Evolutionary conservation across 1,140 invertebrate genomes (phyloP).

Genomic region (Drosophila baimaii): DNA sequence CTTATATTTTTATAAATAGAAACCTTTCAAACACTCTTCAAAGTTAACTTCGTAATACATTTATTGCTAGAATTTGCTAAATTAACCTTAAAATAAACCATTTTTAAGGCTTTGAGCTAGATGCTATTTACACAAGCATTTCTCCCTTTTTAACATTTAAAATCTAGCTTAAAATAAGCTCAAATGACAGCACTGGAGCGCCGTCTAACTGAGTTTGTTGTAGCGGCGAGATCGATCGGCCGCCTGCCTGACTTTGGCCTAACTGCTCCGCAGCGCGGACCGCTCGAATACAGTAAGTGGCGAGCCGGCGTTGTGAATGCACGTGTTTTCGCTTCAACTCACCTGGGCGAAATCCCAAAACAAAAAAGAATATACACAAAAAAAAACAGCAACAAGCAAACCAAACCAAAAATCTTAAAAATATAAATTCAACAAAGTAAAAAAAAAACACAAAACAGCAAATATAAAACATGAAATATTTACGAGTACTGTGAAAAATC

Average conservation of each 20-base stretch:
- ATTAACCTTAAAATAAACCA: too few relatives aligned
- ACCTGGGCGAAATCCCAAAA: slow-evolving; percentile 34
- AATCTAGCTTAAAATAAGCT: too few relatives aligned
- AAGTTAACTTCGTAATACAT: too few relatives aligned
- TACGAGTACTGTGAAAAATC: slow-evolving; percentile 7
- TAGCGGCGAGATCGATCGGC: slow-evolving; percentile 43
- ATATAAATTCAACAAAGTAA: slow-evolving; percentile 13
- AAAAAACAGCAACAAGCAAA: slow-evolving; percentile 18
- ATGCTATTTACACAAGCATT: too few relatives aligned
- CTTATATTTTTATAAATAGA: too few relatives aligned
- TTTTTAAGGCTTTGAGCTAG: too few relatives aligned
- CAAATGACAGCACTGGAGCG: too few relatives aligned
- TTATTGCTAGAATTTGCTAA: too few relatives aligned
- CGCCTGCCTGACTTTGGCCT: slow-evolving; percentile 76
- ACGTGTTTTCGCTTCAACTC: slow-evolving; percentile 79
- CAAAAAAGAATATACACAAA: slow-evolving; percentile 1
- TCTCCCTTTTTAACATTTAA: too few relatives aligned
- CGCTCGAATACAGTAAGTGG: slow-evolving; percentile 84
- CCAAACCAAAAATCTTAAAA: slow-evolving; percentile 13
- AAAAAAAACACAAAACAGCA: slow-evolving; percentile 3
- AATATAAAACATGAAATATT: background rate
- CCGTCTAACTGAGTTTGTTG: slow-evolving; percentile 79
- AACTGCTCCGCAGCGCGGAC: slow-evolving; percentile 77
- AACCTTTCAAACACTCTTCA: too few relatives aligned
- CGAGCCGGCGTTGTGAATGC: slow-evolving; percentile 84